phyloP scores from a whole-genome alignment of 92 coral and sea anemone genomes.

The Parazoanthus darwini region DNA sequence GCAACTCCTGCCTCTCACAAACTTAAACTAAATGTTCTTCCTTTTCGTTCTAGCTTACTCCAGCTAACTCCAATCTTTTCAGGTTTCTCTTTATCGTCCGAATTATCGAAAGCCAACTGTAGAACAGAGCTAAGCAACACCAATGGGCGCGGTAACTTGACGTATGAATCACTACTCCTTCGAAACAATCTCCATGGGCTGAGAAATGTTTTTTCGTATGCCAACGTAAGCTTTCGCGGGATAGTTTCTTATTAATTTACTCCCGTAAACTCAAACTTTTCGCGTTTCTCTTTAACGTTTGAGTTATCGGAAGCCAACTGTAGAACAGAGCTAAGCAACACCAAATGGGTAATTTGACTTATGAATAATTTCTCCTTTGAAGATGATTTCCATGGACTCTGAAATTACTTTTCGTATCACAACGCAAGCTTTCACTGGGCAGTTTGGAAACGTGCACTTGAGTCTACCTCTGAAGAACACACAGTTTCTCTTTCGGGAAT shows the following conservation, averaged over 20 bases:
- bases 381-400: not conserved
- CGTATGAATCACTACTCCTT: slow-evolving; percentile 24
- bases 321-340: not conserved
- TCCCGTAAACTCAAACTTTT: too few species aligned
- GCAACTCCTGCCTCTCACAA: too few species aligned
- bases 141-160: slow-evolving; percentile 5
- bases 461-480: slow-evolving; percentile 21
- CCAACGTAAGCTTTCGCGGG: not conserved
- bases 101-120: too few species aligned
- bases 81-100: too few species aligned
- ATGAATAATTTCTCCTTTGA: slow-evolving; percentile 26
- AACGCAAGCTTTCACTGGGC: slow-evolving; percentile 14
- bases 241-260: not conserved
- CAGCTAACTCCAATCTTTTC: too few species aligned
- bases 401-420: not conserved
- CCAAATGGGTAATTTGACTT: slow-evolving; percentile 29
- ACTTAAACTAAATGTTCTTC: too few species aligned
- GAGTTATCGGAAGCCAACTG: too few species aligned
- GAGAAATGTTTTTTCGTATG: not conserved
- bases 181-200: slow-evolving; percentile 1
- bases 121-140: not conserved
- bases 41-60: too few species aligned
- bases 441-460: slow-evolving; percentile 8
- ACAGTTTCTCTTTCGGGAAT: slow-evolving; percentile 19
- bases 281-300: too few species aligned